These are phyloP conservation scores for Mechanitis messenoides DNA, from an alignment of 2,888 invertebrate species.

Conservation along the genomic window DNA sequence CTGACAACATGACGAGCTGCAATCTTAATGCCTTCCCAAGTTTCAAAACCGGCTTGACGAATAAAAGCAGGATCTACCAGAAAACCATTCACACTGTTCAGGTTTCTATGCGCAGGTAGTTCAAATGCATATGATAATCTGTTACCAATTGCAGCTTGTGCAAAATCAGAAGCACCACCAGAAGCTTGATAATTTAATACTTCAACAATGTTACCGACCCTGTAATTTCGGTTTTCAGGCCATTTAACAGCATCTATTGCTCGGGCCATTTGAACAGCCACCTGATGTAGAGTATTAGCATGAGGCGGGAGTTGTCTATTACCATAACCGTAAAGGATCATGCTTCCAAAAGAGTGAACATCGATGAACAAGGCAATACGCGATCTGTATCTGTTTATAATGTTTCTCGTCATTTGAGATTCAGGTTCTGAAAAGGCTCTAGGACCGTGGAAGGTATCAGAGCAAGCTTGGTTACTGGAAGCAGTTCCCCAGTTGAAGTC, in stretches of 20 bases:
- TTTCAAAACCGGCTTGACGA: constrained; percentile 74
- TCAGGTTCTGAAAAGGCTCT: constrained; percentile 82
- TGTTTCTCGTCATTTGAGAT: constrained; percentile 74
- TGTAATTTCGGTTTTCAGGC: constrained; percentile 57
- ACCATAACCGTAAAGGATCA: constrained; percentile 80
- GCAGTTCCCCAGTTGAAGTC: constrained; percentile 79
- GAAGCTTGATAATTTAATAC: constrained; percentile 71
- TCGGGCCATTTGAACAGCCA: constrained; percentile 56
- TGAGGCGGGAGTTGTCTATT: constrained; percentile 62
- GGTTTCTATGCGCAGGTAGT: constrained; percentile 73
- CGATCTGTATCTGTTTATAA: constrained; percentile 65
- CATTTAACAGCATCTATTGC: constrained; percentile 52
- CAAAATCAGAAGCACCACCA: constrained; percentile 82
- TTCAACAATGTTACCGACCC: constrained; percentile 70
- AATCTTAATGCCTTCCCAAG: constrained; percentile 75
- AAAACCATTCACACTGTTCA: constrained; percentile 27
- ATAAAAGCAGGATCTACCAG: constrained; percentile 72
- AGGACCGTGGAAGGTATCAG: constrained; percentile 79
- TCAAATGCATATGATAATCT: constrained; percentile 79
- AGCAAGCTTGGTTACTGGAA: constrained; percentile 71
- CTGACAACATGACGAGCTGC: constrained; percentile 52
- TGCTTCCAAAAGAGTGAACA: constrained; percentile 85
- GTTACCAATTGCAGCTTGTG: constrained; percentile 67
- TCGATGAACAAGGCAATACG: constrained; percentile 80
- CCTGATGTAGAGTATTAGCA: constrained; percentile 54